Evolutionary conservation across 2,797 vertebrate species (phyloP).

Genomic region (Miichthys miiuy): DNA sequence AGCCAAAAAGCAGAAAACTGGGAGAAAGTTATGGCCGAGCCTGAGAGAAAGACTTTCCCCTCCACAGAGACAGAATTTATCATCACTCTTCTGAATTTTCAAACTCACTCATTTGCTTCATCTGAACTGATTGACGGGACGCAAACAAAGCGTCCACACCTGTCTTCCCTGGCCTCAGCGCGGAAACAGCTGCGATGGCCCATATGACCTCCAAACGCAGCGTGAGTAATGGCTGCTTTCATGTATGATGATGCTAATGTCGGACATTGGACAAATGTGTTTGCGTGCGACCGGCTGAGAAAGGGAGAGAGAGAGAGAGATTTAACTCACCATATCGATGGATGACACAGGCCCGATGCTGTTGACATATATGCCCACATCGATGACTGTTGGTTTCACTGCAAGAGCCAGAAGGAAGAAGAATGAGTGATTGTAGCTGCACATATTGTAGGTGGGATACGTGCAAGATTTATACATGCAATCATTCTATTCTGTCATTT

Average conservation of each 20-base stretch:
- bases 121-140: constrained; percentile 43
- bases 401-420: constrained; percentile 73
- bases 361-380: constrained; percentile 97
- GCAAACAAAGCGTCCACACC: constrained; percentile 44
- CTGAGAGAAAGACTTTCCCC: not conserved
- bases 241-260: constrained; percentile 33
- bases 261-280: not conserved
- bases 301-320: not conserved
- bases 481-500: constrained; percentile 6
- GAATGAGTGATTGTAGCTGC: constrained; percentile 35
- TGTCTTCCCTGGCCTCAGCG: constrained; percentile 39
- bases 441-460: constrained; percentile 22
- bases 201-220: constrained; percentile 32
- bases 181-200: constrained; percentile 33
- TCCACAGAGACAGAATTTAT: constrained; percentile 11
- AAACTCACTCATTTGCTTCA: constrained; percentile 53
- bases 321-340: constrained; percentile 96
- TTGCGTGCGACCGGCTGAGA: not conserved
- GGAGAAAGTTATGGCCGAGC: not conserved
- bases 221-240: constrained; percentile 31
- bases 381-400: constrained; percentile 96
- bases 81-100: not conserved
- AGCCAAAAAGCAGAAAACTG: constrained; percentile 4
- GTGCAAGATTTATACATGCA: constrained; percentile 13
- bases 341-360: constrained; percentile 99